These are phyloP conservation scores for Antechinus stuartii DNA, from an alignment of 2,113 vertebrate species.

Conservation along the genomic window DNA sequence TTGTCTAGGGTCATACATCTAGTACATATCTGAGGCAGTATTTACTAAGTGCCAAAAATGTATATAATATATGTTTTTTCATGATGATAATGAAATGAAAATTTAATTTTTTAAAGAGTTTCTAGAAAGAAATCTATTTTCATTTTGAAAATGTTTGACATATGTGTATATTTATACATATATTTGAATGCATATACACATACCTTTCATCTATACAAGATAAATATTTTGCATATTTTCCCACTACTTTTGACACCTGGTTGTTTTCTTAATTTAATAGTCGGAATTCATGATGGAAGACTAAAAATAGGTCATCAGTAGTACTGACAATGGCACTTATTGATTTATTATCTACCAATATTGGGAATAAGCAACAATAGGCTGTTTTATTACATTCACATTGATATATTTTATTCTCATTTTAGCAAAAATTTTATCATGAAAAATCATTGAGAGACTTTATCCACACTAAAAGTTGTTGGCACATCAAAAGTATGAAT, in stretches of 20 bases:
- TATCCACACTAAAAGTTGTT: background rate
- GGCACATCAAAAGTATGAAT: conserved; percentile 7
- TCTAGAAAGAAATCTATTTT: background rate
- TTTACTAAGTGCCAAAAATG: background rate
- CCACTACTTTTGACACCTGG: background rate
- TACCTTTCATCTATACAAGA: background rate
- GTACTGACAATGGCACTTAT: background rate
- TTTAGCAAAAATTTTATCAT: background rate
- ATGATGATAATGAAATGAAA: background rate
- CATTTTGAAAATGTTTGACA: background rate
- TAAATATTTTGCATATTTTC: background rate
- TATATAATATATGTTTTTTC: too few relatives aligned
- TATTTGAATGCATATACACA: background rate
- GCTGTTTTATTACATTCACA: background rate
- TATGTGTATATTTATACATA: background rate
- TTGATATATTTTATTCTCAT: background rate
- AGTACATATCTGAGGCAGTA: background rate
- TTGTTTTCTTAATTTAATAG: background rate
- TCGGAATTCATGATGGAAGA: background rate
- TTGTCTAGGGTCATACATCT: background rate
- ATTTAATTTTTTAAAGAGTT: background rate
- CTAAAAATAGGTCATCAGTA: too few relatives aligned
- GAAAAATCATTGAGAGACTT: background rate
- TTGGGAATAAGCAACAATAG: background rate
- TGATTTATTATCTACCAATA: background rate